These are phyloP conservation scores for Phylloscopus trochilus DNA, from an alignment of 2,113 vertebrate species.

Conservation along the genomic window DNA sequence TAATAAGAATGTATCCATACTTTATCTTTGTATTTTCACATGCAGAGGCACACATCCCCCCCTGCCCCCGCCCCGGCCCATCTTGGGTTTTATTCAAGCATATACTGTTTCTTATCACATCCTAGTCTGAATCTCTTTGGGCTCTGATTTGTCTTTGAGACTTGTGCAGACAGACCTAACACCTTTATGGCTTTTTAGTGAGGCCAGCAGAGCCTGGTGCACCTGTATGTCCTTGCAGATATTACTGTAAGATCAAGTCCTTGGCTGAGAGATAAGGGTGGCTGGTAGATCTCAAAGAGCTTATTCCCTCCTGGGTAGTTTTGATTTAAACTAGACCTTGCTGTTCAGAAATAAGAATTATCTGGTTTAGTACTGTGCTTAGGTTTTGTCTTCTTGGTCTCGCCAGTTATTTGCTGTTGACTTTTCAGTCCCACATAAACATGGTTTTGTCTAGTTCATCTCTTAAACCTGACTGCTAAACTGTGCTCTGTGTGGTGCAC, in stretches of 20 bases:
- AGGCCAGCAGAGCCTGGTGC: neutral
- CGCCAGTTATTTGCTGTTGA: neutral
- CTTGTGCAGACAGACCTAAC: neutral
- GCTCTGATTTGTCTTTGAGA: neutral
- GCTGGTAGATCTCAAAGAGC: neutral
- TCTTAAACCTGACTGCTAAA: constrained; percentile 21
- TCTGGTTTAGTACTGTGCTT: neutral
- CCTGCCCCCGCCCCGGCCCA: too few relatives aligned
- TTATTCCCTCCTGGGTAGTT: neutral
- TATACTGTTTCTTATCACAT: neutral
- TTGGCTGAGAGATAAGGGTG: neutral
- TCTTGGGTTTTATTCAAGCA: neutral
- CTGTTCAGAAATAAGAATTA: neutral
- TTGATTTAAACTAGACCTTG: neutral
- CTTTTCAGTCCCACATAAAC: neutral
- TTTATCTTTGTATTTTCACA: neutral
- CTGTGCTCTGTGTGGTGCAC: neutral
- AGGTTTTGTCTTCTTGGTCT: neutral
- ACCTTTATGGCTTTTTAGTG: neutral
- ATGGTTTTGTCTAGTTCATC: neutral
- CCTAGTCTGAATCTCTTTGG: neutral
- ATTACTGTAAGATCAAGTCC: neutral
- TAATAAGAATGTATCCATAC: constrained; percentile 1
- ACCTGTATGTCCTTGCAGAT: neutral
- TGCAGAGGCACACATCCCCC: neutral